A percentile compares a stretch with the other conserved stretches of the same genome.
Evolutionary conservation across 2,113 vertebrate species (phyloP).

Genomic region (Nannospalax galili): DNA sequence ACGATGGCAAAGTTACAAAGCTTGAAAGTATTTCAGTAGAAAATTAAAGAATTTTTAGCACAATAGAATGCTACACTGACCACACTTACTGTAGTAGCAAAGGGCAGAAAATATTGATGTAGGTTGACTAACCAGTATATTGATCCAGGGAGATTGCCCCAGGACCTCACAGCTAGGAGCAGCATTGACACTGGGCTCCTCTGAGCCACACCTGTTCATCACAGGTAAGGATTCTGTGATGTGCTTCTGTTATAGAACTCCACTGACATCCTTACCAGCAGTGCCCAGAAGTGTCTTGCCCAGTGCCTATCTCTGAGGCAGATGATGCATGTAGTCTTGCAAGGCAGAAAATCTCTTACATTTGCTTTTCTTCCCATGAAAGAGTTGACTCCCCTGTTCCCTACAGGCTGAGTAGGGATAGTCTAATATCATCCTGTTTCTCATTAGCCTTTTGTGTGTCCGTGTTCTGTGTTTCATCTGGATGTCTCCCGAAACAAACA

Average conservation of each 20-base stretch:
- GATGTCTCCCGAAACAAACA: slow-evolving; percentile 5
- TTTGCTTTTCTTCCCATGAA: slow-evolving; percentile 10
- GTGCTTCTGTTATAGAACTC: not conserved
- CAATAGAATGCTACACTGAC: not conserved
- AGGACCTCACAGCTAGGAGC: not conserved
- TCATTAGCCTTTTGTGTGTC: slow-evolving; percentile 3
- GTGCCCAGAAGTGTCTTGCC: not conserved
- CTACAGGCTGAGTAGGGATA: not conserved
- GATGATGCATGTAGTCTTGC: not conserved
- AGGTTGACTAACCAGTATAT: not conserved
- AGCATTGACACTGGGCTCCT: too few species aligned
- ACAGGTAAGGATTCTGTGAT: not conserved
- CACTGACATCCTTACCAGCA: not conserved
- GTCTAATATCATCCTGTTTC: not conserved
- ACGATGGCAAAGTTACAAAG: not conserved
- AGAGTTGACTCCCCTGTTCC: not conserved
- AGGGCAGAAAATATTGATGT: not conserved
- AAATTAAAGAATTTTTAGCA: not conserved
- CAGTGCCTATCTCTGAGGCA: not conserved
- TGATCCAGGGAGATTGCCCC: not conserved
- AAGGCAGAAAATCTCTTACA: not conserved
- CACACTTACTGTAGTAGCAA: not conserved
- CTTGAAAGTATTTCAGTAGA: not conserved
- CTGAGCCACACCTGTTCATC: not conserved
- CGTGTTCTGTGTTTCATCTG: not conserved